Conservation (phyloP, 2,113 vertebrate species). For the Ictidomys tridecemlineatus region DNA sequence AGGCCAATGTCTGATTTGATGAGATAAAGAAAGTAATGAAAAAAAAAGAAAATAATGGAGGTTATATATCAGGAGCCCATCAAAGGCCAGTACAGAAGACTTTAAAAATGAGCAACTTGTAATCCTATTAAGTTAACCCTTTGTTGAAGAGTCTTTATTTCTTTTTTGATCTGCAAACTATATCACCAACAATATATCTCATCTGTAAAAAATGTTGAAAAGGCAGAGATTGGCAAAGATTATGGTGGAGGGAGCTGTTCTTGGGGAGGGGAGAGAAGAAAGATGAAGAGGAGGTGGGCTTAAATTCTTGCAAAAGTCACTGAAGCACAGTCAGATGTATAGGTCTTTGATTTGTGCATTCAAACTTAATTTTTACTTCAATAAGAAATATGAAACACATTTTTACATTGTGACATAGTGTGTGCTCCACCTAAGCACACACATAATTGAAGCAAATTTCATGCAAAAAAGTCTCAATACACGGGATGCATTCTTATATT, state of each 20-base stretch:
- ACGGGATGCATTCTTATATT: not conserved
- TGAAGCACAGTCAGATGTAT: not conserved
- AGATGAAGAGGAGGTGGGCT: not conserved
- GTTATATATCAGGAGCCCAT: not conserved
- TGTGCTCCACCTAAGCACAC: too few species aligned
- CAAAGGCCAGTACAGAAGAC: not conserved
- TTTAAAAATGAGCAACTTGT: not conserved
- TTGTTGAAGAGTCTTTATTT: not conserved
- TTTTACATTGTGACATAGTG: not conserved
- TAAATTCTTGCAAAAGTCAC: not conserved
- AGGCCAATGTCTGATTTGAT: too few species aligned
- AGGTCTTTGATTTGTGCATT: not conserved
- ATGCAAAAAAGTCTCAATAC: not conserved
- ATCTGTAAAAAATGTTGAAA: not conserved
- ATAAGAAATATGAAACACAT: not conserved
- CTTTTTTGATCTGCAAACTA: constrained; percentile 21
- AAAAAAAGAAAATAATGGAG: too few species aligned
- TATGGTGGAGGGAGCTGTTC: not conserved
- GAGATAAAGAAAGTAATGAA: too few species aligned
- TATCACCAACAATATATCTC: not conserved
- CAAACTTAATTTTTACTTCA: not conserved
- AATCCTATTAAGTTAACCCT: not conserved
- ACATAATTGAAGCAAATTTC: not conserved
- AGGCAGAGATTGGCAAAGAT: constrained; percentile 1
- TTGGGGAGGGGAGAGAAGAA: not conserved